phyloP scores from a whole-genome alignment of 2,888 invertebrate species.

The Dendrolimus pini region DNA sequence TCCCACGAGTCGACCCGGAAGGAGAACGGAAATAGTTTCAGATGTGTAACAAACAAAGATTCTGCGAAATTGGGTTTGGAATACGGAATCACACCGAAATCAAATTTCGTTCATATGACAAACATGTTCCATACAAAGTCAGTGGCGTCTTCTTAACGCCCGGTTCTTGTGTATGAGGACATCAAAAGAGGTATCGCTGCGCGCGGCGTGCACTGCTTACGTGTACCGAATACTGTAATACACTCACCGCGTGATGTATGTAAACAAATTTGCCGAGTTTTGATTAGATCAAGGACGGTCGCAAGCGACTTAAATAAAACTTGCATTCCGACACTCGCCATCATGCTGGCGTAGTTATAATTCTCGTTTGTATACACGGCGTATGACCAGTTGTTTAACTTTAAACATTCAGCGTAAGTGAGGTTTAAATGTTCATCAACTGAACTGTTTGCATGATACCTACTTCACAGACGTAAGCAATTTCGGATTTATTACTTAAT shows the following conservation, averaged over 20 bases:
- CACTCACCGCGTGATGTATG: conserved; percentile 46
- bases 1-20: conserved; percentile 19
- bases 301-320: conserved; percentile 52
- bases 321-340: conserved; percentile 15
- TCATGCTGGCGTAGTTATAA: too few species aligned
- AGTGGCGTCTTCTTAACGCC: conserved; percentile 57
- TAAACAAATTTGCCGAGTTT: conserved; percentile 70
- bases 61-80: conserved; percentile 43
- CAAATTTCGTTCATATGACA: conserved; percentile 57
- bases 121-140: conserved; percentile 46
- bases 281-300: conserved; percentile 58
- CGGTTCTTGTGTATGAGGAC: conserved; percentile 35
- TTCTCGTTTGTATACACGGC: too few species aligned
- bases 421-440: too few species aligned
- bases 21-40: conserved; percentile 35
- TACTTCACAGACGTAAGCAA: too few species aligned
- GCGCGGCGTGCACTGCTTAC: conserved; percentile 49
- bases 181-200: conserved; percentile 62
- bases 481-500: too few species aligned
- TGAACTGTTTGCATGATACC: too few species aligned
- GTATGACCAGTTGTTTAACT: too few species aligned
- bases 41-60: conserved; percentile 42
- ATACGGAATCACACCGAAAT: conserved; percentile 45
- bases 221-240: conserved; percentile 59
- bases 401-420: too few species aligned